Percentiles rank a stretch among this genome's conserved stretches.
Evolutionary conservation across 2,797 vertebrate genomes (phyloP).

Genomic region (Argyrosomus regius): DNA sequence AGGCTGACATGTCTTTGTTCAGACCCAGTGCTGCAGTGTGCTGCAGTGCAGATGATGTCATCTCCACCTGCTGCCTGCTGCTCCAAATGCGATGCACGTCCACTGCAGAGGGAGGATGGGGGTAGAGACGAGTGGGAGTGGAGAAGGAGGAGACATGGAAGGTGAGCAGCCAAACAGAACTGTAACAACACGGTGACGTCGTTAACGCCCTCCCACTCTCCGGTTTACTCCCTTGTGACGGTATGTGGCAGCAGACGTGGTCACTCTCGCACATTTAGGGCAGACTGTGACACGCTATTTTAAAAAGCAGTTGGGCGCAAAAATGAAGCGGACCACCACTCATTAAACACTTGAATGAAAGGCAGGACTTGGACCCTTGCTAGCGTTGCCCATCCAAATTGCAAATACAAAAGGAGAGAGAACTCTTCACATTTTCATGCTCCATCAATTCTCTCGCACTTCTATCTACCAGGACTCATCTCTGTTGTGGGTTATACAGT

Average conservation of each 20-base stretch:
- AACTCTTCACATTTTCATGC: constrained; percentile 6
- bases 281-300: constrained; percentile 58
- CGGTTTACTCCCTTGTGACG: constrained; percentile 79
- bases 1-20: constrained; percentile 90
- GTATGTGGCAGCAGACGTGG: constrained; percentile 70
- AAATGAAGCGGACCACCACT: constrained; percentile 17
- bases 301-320: constrained; percentile 36
- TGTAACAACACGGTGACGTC: constrained; percentile 78
- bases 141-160: constrained; percentile 72
- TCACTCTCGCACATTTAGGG: constrained; percentile 66
- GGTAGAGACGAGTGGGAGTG: constrained; percentile 74
- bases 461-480: constrained; percentile 13
- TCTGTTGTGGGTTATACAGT: constrained; percentile 12
- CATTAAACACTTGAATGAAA: constrained; percentile 29
- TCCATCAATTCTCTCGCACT: constrained; percentile 26
- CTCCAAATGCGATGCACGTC: constrained; percentile 88
- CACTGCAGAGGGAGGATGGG: constrained; percentile 86
- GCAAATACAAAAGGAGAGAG: constrained; percentile 24
- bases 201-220: constrained; percentile 67
- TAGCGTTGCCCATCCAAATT: constrained; percentile 13
- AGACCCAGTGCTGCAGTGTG: constrained; percentile 90
- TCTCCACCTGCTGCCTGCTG: constrained; percentile 88
- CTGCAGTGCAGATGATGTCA: constrained; percentile 92
- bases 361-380: constrained; percentile 23
- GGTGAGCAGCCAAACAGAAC: constrained; percentile 81